Percentiles rank a stretch among this genome's conserved stretches.
Conservation (phyloP, 2,113 vertebrate species). For the Tragelaphus imberbis region DNA sequence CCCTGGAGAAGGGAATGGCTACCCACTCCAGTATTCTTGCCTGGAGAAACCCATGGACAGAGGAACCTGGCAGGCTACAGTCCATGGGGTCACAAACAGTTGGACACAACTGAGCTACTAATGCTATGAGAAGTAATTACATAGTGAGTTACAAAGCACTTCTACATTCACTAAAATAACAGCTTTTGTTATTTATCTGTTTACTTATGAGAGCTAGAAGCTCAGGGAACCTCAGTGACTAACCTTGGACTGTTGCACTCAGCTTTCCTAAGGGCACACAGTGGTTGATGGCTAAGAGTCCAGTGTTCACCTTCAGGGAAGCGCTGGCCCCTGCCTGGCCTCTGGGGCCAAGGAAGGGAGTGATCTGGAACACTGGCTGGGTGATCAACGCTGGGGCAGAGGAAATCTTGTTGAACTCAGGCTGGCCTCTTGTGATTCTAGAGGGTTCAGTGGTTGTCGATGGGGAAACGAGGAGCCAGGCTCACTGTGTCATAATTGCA, state of each 20-base stretch:
- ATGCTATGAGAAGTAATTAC: neutral
- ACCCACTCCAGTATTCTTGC: neutral
- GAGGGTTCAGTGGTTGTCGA: neutral
- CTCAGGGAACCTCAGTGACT: neutral
- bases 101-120: neutral
- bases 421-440: neutral
- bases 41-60: neutral
- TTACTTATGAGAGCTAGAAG: neutral
- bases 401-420: neutral
- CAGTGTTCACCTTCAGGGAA: neutral
- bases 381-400: neutral
- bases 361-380: neutral
- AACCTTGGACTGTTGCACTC: neutral
- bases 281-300: neutral
- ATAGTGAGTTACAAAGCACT: neutral
- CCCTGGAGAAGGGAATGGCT: neutral
- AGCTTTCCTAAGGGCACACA: neutral
- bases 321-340: neutral
- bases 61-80: neutral
- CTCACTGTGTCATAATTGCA: slow-evolving; percentile 44
- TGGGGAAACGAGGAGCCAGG: neutral
- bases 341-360: neutral
- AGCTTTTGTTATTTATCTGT: neutral
- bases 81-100: neutral
- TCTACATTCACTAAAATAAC: neutral